Percentiles rank a stretch among this genome's conserved stretches.
phyloP scores from a whole-genome alignment of 2,888 invertebrate species.

The Halocaridina rubra region DNA sequence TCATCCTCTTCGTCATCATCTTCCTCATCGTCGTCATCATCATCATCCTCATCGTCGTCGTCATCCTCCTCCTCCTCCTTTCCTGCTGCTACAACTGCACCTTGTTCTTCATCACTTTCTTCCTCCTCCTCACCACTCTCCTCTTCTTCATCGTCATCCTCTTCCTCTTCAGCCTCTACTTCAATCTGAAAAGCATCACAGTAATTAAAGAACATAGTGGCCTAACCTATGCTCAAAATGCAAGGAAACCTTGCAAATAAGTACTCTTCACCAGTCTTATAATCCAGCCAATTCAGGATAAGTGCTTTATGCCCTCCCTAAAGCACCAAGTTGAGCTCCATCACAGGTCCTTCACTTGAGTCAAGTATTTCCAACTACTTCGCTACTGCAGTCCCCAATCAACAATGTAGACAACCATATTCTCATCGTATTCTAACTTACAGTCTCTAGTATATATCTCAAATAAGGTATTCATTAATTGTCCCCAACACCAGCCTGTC shows the following conservation, averaged over 20 bases:
- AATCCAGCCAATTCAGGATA: background rate
- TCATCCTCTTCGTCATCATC: background rate
- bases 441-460: background rate
- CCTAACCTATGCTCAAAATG: background rate
- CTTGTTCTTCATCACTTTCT: background rate
- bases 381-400: too few relatives aligned
- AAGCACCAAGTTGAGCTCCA: background rate
- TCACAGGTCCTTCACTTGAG: background rate
- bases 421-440: background rate
- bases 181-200: background rate
- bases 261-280: background rate
- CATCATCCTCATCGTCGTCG: background rate
- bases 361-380: background rate
- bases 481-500: slow-evolving; percentile 21
- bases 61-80: background rate
- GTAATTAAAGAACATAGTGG: background rate
- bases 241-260: background rate
- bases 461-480: background rate
- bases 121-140: background rate
- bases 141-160: background rate
- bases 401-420: background rate
- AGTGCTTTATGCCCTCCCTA: background rate
- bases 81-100: background rate
- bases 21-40: background rate
- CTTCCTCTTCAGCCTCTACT: background rate